Evolutionary conservation across 2,113 vertebrate genomes (phyloP).

Genomic region (Heterochromis multidens): DNA sequence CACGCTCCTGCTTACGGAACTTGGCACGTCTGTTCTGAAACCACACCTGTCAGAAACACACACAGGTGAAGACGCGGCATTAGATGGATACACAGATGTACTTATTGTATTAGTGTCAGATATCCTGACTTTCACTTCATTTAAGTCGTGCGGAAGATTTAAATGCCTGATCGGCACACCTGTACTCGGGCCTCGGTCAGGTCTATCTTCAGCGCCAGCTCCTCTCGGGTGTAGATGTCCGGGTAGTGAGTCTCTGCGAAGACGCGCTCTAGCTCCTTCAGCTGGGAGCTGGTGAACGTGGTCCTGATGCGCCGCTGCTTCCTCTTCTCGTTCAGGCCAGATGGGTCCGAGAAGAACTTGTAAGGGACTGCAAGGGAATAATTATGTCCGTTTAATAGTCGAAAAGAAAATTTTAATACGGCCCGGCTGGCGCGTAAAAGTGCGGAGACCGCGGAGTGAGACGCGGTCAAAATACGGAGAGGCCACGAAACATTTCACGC

Average conservation of each 20-base stretch:
- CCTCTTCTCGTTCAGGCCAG: slow-evolving; percentile 91
- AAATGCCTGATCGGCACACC: slow-evolving; percentile 64
- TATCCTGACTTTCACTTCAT: neutral
- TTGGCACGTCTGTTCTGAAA: slow-evolving; percentile 97
- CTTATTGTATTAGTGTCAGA: neutral
- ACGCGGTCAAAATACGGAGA: neutral
- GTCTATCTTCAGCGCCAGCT: slow-evolving; percentile 94
- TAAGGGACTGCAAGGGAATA: slow-evolving; percentile 78
- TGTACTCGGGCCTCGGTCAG: slow-evolving; percentile 94
- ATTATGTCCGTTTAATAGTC: neutral
- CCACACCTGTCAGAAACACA: slow-evolving; percentile 83
- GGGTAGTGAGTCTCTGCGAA: slow-evolving; percentile 94
- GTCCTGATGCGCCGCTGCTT: slow-evolving; percentile 94
- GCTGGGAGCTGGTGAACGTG: slow-evolving; percentile 93
- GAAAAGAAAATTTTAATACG: neutral
- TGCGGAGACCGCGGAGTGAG: neutral
- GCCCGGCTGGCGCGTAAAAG: neutral
- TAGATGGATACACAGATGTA: neutral
- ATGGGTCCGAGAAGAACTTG: slow-evolving; percentile 90
- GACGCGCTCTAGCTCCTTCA: slow-evolving; percentile 93
- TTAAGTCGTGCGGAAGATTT: neutral
- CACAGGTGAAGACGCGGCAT: neutral
- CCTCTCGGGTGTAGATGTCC: slow-evolving; percentile 92
- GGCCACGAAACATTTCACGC: neutral
- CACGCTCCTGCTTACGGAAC: slow-evolving; percentile 93